Conservation (phyloP, 2,797 vertebrate genomes). For the Vespertilio murinus region DNA sequence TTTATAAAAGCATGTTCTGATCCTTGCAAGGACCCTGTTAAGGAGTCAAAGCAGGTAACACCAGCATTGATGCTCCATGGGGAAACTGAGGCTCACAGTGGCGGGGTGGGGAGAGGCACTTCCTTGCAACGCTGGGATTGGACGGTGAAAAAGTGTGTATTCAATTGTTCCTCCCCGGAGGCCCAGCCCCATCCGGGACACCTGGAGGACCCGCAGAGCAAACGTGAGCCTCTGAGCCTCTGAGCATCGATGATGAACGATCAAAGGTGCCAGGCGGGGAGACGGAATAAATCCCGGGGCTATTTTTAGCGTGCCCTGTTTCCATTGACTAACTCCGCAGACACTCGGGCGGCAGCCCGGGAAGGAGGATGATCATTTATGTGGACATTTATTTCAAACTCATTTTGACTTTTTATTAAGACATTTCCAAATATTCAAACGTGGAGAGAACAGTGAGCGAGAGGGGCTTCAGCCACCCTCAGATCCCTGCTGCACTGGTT, state of each 20-base stretch:
- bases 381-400: not conserved
- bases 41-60: accelerated
- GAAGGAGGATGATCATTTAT: slow-evolving; percentile 1
- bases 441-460: not conserved
- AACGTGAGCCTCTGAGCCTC: slow-evolving; percentile 3
- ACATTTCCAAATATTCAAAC: not conserved
- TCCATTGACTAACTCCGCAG: slow-evolving; percentile 61
- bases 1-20: not conserved
- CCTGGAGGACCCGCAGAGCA: not conserved
- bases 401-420: not conserved
- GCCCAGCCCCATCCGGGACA: not conserved
- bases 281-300: slow-evolving; percentile 72
- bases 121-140: not conserved
- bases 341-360: not conserved
- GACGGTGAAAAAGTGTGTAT: not conserved
- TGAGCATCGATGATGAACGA: slow-evolving; percentile 57
- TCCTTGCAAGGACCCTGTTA: not conserved
- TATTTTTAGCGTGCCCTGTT: slow-evolving; percentile 73
- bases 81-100: not conserved
- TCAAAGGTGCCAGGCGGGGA: slow-evolving; percentile 61
- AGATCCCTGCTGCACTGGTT: accelerated
- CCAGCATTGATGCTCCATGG: not conserved
- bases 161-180: not conserved
- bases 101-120: not conserved
- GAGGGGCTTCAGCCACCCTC: not conserved